Conservation (phyloP, 2,797 vertebrate genomes). For the Sciurus carolinensis region DNA sequence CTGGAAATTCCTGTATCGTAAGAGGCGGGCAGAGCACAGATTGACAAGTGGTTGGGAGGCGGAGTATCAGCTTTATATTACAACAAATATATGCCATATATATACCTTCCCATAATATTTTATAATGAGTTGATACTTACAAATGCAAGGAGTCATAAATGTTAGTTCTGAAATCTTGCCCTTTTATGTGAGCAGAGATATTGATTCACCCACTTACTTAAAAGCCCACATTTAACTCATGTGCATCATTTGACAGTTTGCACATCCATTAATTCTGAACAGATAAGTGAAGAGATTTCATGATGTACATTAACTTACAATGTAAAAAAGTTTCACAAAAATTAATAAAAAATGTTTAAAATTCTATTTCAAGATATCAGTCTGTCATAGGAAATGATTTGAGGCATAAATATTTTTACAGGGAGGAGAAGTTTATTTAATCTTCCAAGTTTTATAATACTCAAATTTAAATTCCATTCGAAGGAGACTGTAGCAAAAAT, state of each 20-base stretch:
- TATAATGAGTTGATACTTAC: conserved; percentile 54
- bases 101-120: conserved; percentile 11
- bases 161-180: conserved; percentile 42
- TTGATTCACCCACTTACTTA: conserved; percentile 49
- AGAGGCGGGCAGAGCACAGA: no score
- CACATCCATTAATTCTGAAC: conserved; percentile 50
- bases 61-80: no score
- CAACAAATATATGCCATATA: background rate
- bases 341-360: conserved; percentile 41
- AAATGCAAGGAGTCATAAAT: conserved; percentile 49
- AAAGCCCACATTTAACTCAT: conserved; percentile 47
- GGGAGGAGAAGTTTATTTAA: background rate
- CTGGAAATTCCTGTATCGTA: no score
- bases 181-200: conserved; percentile 37
- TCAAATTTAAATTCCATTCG: conserved; percentile 35
- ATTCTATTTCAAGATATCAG: conserved; percentile 40
- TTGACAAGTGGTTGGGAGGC: no score
- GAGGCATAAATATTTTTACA: conserved; percentile 3
- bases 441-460: background rate
- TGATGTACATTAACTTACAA: conserved; percentile 45
- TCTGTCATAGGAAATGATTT: conserved; percentile 16
- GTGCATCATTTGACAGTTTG: conserved; percentile 54
- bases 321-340: conserved; percentile 49
- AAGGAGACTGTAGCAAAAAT: conserved; percentile 51
- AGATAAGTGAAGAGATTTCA: conserved; percentile 56